Evolutionary conservation across 1,140 invertebrate genomes (phyloP).

Genomic region (Idris sp.): DNA sequence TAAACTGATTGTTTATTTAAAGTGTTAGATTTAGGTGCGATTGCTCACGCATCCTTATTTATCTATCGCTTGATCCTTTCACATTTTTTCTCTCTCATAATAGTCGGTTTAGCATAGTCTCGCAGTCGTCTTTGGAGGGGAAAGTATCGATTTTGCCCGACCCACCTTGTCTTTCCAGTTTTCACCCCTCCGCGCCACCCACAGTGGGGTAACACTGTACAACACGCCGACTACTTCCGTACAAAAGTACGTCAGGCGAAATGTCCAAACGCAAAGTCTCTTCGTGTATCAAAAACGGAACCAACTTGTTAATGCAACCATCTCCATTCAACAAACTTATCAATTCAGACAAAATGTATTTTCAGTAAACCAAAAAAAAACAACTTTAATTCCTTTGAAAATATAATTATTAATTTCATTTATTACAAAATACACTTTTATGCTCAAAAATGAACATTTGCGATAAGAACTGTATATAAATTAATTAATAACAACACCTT

Average conservation of each 20-base stretch:
- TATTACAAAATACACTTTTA: too few relatives aligned
- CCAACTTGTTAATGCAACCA: too few relatives aligned
- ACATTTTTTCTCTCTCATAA: conserved; percentile 32
- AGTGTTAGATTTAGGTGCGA: too few relatives aligned
- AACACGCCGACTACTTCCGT: conserved; percentile 66
- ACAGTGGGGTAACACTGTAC: conserved; percentile 21
- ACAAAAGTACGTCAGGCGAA: conserved; percentile 69
- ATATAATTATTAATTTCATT: too few relatives aligned
- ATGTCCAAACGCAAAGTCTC: conserved; percentile 33
- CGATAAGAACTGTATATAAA: conserved; percentile 12
- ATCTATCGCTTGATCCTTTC: conserved; percentile 36
- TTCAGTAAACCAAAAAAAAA: too few relatives aligned
- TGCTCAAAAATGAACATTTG: too few relatives aligned
- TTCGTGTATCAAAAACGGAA: too few relatives aligned
- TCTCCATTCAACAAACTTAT: too few relatives aligned
- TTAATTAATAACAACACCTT: conserved; percentile 37
- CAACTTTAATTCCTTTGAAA: too few relatives aligned
- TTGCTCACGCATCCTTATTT: too few relatives aligned
- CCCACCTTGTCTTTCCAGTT: conserved; percentile 50
- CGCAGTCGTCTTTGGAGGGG: conserved; percentile 68
- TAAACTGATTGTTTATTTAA: too few relatives aligned
- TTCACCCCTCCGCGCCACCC: conserved; percentile 13
- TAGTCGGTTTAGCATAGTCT: conserved; percentile 61
- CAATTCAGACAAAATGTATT: too few relatives aligned
- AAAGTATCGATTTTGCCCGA: conserved; percentile 72